Conservation (phyloP, 64 coral and sea anemone genomes). For the Montipora efflorescens region DNA sequence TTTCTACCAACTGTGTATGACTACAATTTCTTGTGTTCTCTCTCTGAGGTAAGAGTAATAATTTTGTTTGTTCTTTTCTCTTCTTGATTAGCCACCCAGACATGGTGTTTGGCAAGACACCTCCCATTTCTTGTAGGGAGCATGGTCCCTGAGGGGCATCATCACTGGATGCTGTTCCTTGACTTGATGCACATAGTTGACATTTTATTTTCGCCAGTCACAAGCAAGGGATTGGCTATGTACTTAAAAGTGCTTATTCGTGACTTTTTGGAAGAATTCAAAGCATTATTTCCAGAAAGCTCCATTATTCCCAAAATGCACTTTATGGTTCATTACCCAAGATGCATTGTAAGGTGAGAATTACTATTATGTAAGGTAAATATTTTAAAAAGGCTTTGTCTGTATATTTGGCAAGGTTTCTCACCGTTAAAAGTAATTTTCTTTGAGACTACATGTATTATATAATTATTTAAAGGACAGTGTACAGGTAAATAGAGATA, state of each 20-base stretch:
- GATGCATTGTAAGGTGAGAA: constrained; percentile 17
- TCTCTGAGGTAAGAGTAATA: no score
- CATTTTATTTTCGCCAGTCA: constrained; percentile 23
- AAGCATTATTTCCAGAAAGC: constrained; percentile 5
- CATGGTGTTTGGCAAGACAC: constrained; percentile 35
- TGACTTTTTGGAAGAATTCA: constrained; percentile 41
- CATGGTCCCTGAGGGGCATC: constrained; percentile 9
- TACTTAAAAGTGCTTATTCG: constrained; percentile 36
- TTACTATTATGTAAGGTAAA: background rate
- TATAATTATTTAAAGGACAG: no score
- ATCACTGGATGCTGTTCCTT: background rate
- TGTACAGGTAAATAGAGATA: no score
- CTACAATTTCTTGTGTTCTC: no score
- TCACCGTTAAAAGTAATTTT: no score
- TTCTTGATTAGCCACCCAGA: constrained; percentile 30
- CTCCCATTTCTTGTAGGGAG: constrained; percentile 2
- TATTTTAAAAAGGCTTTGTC: no score
- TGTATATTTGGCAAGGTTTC: no score
- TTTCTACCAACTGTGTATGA: no score
- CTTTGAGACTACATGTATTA: no score
- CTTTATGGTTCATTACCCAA: constrained; percentile 62
- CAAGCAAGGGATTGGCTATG: background rate
- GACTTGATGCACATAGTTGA: constrained; percentile 35
- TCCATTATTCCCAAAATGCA: constrained; percentile 42
- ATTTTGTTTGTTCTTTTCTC: background rate